Conservation (phyloP, 2,113 vertebrate species). For the Daboia siamensis region DNA sequence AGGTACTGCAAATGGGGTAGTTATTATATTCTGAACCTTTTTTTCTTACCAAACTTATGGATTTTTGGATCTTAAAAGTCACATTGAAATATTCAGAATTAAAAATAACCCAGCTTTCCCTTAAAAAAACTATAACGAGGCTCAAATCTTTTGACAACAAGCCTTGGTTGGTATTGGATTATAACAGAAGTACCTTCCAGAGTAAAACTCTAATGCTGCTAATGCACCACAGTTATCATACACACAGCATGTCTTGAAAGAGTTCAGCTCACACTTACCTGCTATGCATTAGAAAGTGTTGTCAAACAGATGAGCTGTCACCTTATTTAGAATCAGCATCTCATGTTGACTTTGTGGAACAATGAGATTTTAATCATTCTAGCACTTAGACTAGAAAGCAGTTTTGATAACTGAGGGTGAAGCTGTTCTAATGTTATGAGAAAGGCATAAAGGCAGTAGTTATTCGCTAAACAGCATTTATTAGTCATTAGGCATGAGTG, state of each 20-base stretch:
- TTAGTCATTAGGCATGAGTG: constrained; percentile 47
- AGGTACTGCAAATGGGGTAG: not conserved
- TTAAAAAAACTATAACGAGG: not conserved
- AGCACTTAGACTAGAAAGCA: constrained; percentile 41
- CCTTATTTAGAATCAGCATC: constrained; percentile 35
- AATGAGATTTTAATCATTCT: constrained; percentile 48
- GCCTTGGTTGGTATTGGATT: constrained; percentile 34
- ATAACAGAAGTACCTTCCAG: constrained; percentile 31
- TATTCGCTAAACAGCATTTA: constrained; percentile 51
- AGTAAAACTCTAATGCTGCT: constrained; percentile 38
- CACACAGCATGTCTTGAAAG: constrained; percentile 26
- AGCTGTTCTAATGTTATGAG: constrained; percentile 42
- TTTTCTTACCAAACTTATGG: not conserved
- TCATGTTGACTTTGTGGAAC: constrained; percentile 52
- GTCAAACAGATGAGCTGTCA: constrained; percentile 54
- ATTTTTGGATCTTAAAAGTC: constrained; percentile 1
- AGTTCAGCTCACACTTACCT: constrained; percentile 47
- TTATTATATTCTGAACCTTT: not conserved
- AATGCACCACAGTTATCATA: constrained; percentile 41
- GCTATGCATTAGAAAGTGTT: constrained; percentile 39
- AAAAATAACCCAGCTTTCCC: constrained; percentile 3
- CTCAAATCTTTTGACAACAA: not conserved
- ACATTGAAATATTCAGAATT: not conserved
- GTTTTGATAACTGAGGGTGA: constrained; percentile 47
- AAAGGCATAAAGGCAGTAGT: constrained; percentile 50